phyloP scores from a whole-genome alignment of 2,888 invertebrate genomes.

The Polydrusus cervinus region DNA sequence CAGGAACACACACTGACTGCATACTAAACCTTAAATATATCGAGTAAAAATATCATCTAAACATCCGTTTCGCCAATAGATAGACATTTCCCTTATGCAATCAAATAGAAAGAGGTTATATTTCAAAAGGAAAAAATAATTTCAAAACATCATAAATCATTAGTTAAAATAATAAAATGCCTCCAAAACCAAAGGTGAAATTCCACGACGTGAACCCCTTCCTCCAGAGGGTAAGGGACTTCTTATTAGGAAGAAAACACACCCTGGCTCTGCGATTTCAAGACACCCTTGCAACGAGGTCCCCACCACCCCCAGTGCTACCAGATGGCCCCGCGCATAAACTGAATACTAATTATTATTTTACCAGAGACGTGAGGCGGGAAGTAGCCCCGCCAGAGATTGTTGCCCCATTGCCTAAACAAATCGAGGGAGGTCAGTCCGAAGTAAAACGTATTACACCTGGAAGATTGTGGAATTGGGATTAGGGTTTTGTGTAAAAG shows the following conservation, averaged over 20 bases:
- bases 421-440: constrained; percentile 58
- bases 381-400: constrained; percentile 82
- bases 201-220: constrained; percentile 79
- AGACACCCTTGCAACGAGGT: constrained; percentile 80
- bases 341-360: constrained; percentile 89
- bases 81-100: constrained; percentile 25
- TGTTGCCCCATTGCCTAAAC: constrained; percentile 67
- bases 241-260: constrained; percentile 78
- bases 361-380: constrained; percentile 85
- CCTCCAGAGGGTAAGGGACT: constrained; percentile 77
- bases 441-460: constrained; percentile 59
- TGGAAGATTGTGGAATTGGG: constrained; percentile 62
- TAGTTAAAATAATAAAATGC: constrained; percentile 51
- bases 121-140: constrained; percentile 6
- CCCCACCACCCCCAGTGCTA: constrained; percentile 86
- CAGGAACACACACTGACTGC: not conserved
- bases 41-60: not conserved
- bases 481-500: constrained; percentile 53
- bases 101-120: constrained; percentile 18
- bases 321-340: constrained; percentile 89
- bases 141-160: constrained; percentile 20
- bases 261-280: constrained; percentile 75
- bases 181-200: constrained; percentile 57
- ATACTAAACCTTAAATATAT: not conserved
- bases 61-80: not conserved